These are phyloP conservation scores for Lagopus leucura DNA, from an alignment of 2,113 vertebrate genomes.

Conservation along the genomic window DNA sequence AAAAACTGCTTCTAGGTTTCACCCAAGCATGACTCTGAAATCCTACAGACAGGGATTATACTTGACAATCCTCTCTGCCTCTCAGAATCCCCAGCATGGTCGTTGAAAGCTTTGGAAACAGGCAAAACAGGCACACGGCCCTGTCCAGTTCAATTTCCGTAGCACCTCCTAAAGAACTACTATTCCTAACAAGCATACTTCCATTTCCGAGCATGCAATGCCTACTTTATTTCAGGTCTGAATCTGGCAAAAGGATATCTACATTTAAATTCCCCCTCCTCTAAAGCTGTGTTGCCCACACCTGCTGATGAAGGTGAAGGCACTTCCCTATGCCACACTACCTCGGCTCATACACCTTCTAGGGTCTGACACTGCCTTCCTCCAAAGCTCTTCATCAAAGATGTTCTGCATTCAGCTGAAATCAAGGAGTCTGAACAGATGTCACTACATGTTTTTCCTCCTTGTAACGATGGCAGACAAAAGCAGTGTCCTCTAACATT, in stretches of 20 bases:
- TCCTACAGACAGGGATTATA: background rate
- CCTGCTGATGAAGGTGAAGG: background rate
- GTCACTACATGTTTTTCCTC: slow-evolving; percentile 44
- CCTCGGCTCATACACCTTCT: background rate
- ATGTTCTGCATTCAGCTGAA: slow-evolving; percentile 24
- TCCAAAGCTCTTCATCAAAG: slow-evolving; percentile 42
- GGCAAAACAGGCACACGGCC: background rate
- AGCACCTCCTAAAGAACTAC: background rate
- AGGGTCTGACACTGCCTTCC: background rate
- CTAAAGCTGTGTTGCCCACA: slow-evolving; percentile 14
- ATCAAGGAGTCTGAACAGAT: slow-evolving; percentile 56
- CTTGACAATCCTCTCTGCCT: background rate
- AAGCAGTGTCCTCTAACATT: slow-evolving; percentile 40
- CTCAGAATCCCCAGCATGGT: background rate
- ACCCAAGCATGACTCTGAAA: background rate
- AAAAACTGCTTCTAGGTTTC: slow-evolving; percentile 3
- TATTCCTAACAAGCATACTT: background rate
- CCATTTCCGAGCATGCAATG: background rate
- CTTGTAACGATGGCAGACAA: slow-evolving; percentile 59
- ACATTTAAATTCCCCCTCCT: background rate
- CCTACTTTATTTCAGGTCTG: background rate
- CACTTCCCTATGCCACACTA: background rate
- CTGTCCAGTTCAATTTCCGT: background rate
- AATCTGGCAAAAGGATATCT: background rate
- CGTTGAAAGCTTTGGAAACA: slow-evolving; percentile 4